Evolutionary conservation across 2,797 vertebrate species (phyloP), one percentile per base, ranked within the genome.

Genomic region (Pseudocheirus occidentalis): DNA sequence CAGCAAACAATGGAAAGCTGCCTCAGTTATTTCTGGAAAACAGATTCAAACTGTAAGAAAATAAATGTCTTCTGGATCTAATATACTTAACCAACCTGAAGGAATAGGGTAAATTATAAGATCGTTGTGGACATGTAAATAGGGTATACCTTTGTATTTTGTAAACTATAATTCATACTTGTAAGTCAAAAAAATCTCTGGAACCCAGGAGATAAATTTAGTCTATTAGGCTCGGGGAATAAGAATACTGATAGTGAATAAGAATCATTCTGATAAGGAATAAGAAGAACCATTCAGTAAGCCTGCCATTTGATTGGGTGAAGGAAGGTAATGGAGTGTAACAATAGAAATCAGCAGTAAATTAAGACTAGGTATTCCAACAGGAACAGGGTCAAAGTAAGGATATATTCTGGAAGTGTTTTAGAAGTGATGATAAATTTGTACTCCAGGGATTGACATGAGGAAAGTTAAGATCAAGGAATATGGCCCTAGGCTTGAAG

Each of bases 351-450:
- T 95, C 46, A 57, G 92, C 95, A 97, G 91, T 95, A 93, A 91
- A 96, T 90, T 89, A 92, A 94, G 92, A 91, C 66, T 93, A 94
- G 40, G 90, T 66, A 89, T 94, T 96, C 94, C 87, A 95, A 95
- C 54, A 94, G 52, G 31, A 90, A 95, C 46, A 96, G 24, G 55
- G 92, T 59, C 66, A 56, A 91, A 96, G 58, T 54, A 89, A 92
- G 91, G 13, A 95, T 81, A 90, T 93, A 95, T 93, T 94, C 90
- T 90, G 93, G 57, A 92, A 96, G 93, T 90, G 54, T 94, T 96
- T 95, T 93, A 95, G 50, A 95, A 81, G 95, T 55, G 92, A 24
- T 54, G 31, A 93, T 90, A 95, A 87, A 62, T 12, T 56, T 95
- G n/a, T 55, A 55, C 55, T 46, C 57, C 62, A 91, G 58, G 93